phyloP scores from a whole-genome alignment of 1,140 invertebrate species.

The Pentalonia nigronervosa region DNA sequence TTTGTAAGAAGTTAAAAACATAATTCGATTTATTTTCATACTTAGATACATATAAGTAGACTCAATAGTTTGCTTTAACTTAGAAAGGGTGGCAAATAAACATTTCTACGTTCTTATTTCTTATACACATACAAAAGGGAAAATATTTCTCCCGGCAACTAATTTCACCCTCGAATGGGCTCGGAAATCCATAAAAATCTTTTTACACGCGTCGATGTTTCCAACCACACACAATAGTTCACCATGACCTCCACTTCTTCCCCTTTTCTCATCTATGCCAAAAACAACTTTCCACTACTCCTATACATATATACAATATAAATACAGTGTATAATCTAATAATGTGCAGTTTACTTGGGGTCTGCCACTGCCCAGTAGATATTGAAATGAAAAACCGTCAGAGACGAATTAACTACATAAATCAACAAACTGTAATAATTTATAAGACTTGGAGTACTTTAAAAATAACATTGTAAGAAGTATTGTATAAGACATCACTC shows the following conservation, averaged over 20 bases:
- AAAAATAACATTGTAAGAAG: background rate
- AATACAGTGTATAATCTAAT: slow-evolving; percentile 37
- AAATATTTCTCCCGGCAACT: slow-evolving; percentile 51
- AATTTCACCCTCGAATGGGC: slow-evolving; percentile 50
- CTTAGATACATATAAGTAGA: background rate
- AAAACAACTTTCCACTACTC: slow-evolving; percentile 15
- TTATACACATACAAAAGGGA: slow-evolving; percentile 21
- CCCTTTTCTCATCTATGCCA: background rate
- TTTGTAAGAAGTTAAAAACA: background rate
- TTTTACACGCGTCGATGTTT: slow-evolving; percentile 48
- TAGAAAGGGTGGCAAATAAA: slow-evolving; percentile 26
- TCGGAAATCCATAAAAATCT: slow-evolving; percentile 48
- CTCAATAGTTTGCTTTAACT: background rate
- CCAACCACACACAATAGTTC: background rate
- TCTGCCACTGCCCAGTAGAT: background rate
- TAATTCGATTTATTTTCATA: slow-evolving; percentile 29
- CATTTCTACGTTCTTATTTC: slow-evolving; percentile 8
- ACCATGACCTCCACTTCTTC: background rate
- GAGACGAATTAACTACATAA: background rate
- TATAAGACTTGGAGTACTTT: background rate
- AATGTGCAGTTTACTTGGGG: background rate
- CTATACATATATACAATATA: background rate
- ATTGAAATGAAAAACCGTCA: slow-evolving; percentile 34
- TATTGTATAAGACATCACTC: background rate
- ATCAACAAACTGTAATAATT: slow-evolving; percentile 7